Evolutionary conservation across 2,113 vertebrate species (phyloP).

Genomic region (Bubo scandiacus): DNA sequence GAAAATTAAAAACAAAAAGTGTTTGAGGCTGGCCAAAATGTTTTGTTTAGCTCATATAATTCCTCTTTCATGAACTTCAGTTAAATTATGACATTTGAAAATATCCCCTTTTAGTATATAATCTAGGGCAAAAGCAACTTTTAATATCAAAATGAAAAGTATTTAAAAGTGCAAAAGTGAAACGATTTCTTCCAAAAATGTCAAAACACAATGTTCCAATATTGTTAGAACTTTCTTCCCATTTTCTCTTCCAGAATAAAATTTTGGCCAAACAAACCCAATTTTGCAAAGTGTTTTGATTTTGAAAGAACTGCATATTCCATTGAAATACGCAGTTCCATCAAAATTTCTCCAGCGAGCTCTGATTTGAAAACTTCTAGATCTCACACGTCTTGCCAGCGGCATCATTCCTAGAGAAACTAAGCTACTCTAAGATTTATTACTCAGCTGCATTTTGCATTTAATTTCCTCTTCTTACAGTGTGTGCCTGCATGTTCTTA

Average conservation of each 20-base stretch:
- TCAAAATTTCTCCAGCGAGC: neutral
- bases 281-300: neutral
- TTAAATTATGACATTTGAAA: constrained; percentile 28
- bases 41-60: constrained; percentile 47
- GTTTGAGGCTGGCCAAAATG: constrained; percentile 26
- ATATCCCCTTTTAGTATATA: neutral
- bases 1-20: constrained; percentile 43
- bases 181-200: constrained; percentile 3
- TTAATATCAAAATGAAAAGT: constrained; percentile 1
- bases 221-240: constrained; percentile 3
- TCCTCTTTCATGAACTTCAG: neutral
- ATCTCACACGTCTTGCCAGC: constrained; percentile 48
- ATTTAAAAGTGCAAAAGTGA: constrained; percentile 16
- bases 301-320: constrained; percentile 18
- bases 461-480: constrained; percentile 62
- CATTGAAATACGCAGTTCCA: neutral
- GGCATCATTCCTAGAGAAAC: constrained; percentile 63
- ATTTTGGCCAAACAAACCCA: neutral
- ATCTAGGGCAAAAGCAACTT: neutral
- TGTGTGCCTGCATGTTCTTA: constrained; percentile 44
- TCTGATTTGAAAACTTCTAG: constrained; percentile 36
- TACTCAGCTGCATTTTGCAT: constrained; percentile 53
- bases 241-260: constrained; percentile 16
- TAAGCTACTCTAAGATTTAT: constrained; percentile 52
- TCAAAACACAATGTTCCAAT: neutral